Conservation (phyloP, 2,888 invertebrate genomes). For the Syritta pipiens region DNA sequence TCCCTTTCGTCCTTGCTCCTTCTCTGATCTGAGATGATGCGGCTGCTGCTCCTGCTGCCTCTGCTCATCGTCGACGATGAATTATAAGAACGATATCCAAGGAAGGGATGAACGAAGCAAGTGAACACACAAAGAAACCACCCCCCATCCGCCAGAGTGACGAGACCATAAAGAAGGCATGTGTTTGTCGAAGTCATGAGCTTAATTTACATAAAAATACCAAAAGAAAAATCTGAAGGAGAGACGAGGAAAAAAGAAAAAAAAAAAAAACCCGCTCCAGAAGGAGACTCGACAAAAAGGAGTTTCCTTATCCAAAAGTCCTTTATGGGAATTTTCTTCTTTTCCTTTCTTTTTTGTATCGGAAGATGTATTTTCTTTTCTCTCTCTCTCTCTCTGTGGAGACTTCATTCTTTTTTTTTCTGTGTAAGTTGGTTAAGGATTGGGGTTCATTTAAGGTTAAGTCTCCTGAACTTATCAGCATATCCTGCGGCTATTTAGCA, state of each 20-base stretch:
- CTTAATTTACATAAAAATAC: constrained; percentile 68
- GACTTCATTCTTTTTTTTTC: constrained; percentile 17
- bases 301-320: constrained; percentile 38
- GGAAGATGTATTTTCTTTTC: constrained; percentile 45
- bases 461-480: constrained; percentile 64
- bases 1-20: background rate
- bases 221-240: constrained; percentile 27
- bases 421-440: constrained; percentile 65
- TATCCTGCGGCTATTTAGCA: constrained; percentile 68
- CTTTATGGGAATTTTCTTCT: constrained; percentile 33
- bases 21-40: constrained; percentile 47
- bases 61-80: constrained; percentile 26
- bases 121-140: constrained; percentile 33
- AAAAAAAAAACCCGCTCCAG: constrained; percentile 11
- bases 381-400: constrained; percentile 25
- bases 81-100: constrained; percentile 53
- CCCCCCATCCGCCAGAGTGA: constrained; percentile 16
- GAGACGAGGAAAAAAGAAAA: background rate
- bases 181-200: constrained; percentile 68
- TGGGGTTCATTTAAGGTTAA: constrained; percentile 69
- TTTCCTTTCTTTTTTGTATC: background rate
- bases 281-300: constrained; percentile 36
- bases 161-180: constrained; percentile 61
- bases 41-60: constrained; percentile 33
- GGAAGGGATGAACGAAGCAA: constrained; percentile 27